Conservation (phyloP, 2,888 invertebrate genomes). For the Macrophya annulata region DNA sequence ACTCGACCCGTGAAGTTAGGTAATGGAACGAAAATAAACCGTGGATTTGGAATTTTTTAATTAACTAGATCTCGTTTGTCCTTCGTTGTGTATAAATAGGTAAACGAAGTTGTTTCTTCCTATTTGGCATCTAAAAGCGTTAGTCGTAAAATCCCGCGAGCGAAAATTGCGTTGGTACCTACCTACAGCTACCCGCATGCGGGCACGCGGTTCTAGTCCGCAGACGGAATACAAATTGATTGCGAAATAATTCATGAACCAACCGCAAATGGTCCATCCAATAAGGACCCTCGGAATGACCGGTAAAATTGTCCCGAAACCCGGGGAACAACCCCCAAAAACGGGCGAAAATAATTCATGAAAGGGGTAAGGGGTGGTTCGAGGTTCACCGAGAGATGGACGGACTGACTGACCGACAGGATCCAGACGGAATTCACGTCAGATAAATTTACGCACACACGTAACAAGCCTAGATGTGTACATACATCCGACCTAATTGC, state of each 20-base stretch:
- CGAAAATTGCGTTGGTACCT: conserved; percentile 22
- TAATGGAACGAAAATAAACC: neutral
- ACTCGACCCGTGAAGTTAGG: neutral
- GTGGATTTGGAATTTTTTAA: neutral
- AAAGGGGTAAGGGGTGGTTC: conserved; percentile 29
- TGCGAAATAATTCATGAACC: conserved; percentile 64
- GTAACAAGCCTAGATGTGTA: neutral
- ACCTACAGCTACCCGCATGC: neutral
- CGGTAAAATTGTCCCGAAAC: conserved; percentile 58
- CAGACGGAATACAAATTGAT: conserved; percentile 63
- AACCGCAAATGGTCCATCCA: conserved; percentile 58
- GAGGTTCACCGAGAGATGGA: conserved; percentile 20
- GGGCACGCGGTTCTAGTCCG: conserved; percentile 5
- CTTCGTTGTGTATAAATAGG: neutral
- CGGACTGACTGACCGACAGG: conserved; percentile 20
- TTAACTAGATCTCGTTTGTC: conserved; percentile 3
- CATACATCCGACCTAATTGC: conserved; percentile 43
- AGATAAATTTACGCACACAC: conserved; percentile 35
- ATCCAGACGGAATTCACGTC: conserved; percentile 30
- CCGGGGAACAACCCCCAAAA: conserved; percentile 52
- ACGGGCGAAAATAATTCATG: conserved; percentile 57
- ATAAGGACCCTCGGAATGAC: conserved; percentile 57
- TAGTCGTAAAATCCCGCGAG: conserved; percentile 53
- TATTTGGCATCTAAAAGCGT: conserved; percentile 31
- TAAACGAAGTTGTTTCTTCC: neutral